Conservation (phyloP, 2,888 invertebrate genomes). For the Brachypterus glaber region DNA sequence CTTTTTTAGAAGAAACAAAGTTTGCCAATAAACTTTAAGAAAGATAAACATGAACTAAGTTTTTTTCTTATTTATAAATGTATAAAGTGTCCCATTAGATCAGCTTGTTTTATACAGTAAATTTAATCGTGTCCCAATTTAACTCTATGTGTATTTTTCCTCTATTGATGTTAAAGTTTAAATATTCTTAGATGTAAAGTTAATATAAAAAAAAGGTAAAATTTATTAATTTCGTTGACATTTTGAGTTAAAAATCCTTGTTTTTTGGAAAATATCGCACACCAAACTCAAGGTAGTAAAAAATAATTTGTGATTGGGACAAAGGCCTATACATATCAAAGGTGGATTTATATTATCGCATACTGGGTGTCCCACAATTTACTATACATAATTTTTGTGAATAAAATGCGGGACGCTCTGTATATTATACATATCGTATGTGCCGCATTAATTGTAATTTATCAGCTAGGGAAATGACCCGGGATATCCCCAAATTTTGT, state of each 20-base stretch:
- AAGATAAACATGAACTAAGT: no score
- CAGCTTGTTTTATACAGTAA: no score
- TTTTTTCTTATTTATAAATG: no score
- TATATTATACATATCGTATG: slow-evolving; percentile 35
- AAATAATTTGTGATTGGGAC: slow-evolving; percentile 17
- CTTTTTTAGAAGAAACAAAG: no score
- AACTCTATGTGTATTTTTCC: no score
- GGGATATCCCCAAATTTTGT: slow-evolving; percentile 19
- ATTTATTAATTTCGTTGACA: slow-evolving; percentile 11
- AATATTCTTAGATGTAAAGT: slow-evolving; percentile 15
- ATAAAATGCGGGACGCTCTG: no score
- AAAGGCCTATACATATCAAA: slow-evolving; percentile 35
- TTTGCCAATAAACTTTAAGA: no score
- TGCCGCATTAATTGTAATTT: slow-evolving; percentile 34
- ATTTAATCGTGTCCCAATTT: no score
- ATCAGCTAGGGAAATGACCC: slow-evolving; percentile 12
- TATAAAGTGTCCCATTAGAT: no score
- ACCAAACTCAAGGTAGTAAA: slow-evolving; percentile 17
- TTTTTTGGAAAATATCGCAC: slow-evolving; percentile 22
- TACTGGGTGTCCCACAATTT: slow-evolving; percentile 37
- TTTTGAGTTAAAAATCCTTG: no score
- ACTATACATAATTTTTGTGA: no score
- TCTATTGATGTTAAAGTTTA: slow-evolving; percentile 28
- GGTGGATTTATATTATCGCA: slow-evolving; percentile 30
- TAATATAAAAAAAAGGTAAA: slow-evolving; percentile 6